Percentiles rank a stretch among this genome's conserved stretches.
phyloP scores from a whole-genome alignment of 2,113 vertebrate species.

The Sander vitreus region DNA sequence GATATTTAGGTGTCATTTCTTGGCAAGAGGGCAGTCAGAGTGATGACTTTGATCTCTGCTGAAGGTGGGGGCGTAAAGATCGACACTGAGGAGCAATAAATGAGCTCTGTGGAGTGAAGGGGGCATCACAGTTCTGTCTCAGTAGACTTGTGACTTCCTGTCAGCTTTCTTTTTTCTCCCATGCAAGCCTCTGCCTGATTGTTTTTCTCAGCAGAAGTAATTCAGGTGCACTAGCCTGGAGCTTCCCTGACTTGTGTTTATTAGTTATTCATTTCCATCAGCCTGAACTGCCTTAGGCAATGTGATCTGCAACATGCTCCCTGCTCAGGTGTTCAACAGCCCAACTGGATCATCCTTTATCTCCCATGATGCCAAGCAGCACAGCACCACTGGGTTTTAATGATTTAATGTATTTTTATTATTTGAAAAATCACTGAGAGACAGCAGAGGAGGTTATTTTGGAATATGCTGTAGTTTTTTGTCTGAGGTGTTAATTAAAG shows the following conservation, averaged over 20 bases:
- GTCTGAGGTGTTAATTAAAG: slow-evolving; percentile 14
- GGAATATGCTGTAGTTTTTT: neutral
- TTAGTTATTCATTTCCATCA: slow-evolving; percentile 82
- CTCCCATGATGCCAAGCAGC: slow-evolving; percentile 52
- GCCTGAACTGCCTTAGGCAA: slow-evolving; percentile 62
- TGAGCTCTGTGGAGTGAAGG: slow-evolving; percentile 58
- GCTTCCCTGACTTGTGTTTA: slow-evolving; percentile 74
- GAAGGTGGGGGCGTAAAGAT: slow-evolving; percentile 65
- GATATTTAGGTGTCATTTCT: slow-evolving; percentile 58
- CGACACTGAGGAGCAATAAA: slow-evolving; percentile 56
- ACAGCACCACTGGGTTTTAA: slow-evolving; percentile 14
- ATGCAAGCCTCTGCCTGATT: slow-evolving; percentile 57
- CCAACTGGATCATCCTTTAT: slow-evolving; percentile 46
- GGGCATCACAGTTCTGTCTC: slow-evolving; percentile 66
- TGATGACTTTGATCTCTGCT: slow-evolving; percentile 66
- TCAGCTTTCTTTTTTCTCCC: slow-evolving; percentile 23
- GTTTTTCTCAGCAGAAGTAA: slow-evolving; percentile 73
- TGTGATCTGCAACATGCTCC: slow-evolving; percentile 63
- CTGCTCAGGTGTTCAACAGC: slow-evolving; percentile 66
- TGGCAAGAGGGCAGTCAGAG: slow-evolving; percentile 36
- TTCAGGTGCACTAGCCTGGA: slow-evolving; percentile 76
- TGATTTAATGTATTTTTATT: slow-evolving; percentile 34
- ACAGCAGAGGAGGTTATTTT: neutral
- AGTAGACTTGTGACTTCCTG: slow-evolving; percentile 67
- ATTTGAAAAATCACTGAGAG: slow-evolving; percentile 5